Conservation (phyloP, 2,797 vertebrate genomes). For the Onychomys leucogaster region DNA sequence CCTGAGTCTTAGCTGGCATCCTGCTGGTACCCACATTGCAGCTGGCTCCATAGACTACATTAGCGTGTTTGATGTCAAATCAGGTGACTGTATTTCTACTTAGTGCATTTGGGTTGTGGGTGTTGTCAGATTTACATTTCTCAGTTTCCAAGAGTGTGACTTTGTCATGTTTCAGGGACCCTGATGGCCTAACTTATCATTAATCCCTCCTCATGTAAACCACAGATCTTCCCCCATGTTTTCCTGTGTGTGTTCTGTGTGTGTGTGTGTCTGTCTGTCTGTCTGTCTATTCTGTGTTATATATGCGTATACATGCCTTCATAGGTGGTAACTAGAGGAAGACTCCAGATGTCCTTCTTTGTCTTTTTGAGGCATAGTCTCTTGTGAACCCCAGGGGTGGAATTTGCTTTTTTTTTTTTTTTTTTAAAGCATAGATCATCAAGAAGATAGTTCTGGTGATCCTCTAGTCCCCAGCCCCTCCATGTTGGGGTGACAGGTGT, state of each 20-base stretch:
- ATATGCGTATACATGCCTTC: neutral
- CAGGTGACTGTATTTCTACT: slow-evolving; percentile 88
- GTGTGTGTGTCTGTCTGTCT: neutral
- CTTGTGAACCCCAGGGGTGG: neutral
- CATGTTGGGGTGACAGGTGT: neutral
- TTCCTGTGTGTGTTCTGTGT: neutral
- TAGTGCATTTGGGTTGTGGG: slow-evolving; percentile 47
- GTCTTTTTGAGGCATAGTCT: neutral
- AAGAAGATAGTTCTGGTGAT: neutral
- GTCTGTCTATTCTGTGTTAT: neutral
- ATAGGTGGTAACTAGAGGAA: neutral
- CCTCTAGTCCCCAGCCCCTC: neutral
- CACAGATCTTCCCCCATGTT: neutral
- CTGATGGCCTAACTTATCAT: neutral
- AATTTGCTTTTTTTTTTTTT: neutral
- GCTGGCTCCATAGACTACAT: slow-evolving; percentile 93
- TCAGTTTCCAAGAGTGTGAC: slow-evolving; percentile 44
- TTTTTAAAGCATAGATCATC: neutral
- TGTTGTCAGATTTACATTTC: slow-evolving; percentile 27
- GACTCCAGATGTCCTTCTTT: neutral
- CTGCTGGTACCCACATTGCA: slow-evolving; percentile 89
- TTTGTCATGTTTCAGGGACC: neutral
- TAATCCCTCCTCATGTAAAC: neutral
- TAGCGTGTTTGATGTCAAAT: slow-evolving; percentile 89
- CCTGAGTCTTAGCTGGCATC: slow-evolving; percentile 95